phyloP scores from a whole-genome alignment of 2,113 vertebrate species.

The Struthio camelus region DNA sequence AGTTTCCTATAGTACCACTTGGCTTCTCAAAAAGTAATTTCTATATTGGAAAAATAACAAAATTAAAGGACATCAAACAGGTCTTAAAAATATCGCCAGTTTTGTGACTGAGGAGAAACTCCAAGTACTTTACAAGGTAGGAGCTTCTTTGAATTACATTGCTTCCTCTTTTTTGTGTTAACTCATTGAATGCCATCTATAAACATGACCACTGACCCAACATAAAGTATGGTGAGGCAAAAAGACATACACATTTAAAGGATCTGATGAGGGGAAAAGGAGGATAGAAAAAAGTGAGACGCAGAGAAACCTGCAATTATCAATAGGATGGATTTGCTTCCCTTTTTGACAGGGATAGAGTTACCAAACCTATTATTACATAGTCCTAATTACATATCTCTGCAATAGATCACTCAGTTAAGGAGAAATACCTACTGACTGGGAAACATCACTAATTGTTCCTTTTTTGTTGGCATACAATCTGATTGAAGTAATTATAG shows the following conservation, averaged over 20 bases:
- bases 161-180: background rate
- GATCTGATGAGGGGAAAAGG: constrained; percentile 9
- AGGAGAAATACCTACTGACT: constrained; percentile 69
- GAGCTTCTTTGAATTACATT: background rate
- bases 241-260: constrained; percentile 35
- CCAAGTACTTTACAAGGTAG: background rate
- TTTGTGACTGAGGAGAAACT: background rate
- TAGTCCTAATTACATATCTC: constrained; percentile 77
- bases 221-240: constrained; percentile 25
- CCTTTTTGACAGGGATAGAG: constrained; percentile 69
- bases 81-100: background rate
- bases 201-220: background rate
- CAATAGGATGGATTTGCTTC: constrained; percentile 74
- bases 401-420: constrained; percentile 63
- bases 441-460: constrained; percentile 70
- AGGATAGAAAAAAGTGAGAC: constrained; percentile 47
- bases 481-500: constrained; percentile 72
- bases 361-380: constrained; percentile 74
- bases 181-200: background rate
- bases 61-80: background rate
- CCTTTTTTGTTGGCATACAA: constrained; percentile 68
- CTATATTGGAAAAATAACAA: background rate
- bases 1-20: background rate
- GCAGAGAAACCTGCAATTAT: constrained; percentile 77
- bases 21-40: background rate